Base-by-base conservation (phyloP, 2,797 vertebrate genomes). In the Danio choprae region DNA sequence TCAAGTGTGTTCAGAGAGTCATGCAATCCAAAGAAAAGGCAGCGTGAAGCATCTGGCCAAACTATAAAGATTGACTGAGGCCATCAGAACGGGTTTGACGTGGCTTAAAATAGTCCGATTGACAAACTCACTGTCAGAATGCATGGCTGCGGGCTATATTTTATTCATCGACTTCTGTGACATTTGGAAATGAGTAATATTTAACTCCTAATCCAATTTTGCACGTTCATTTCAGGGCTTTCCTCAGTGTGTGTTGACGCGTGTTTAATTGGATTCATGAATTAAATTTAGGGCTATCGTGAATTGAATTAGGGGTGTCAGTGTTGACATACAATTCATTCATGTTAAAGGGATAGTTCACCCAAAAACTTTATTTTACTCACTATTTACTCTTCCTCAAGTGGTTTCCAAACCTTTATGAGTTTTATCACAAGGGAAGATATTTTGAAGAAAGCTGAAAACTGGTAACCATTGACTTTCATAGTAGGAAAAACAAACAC, bases 1-100 rank as follows among this genome's bases (percentile, higher is more conserved):
- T 84, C 72, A 85, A 84, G 81, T 80, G 74, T 81, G 81, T 87
- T 87, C 86, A 90, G 86, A 89, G 87, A 81, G 84, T 80, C 55
- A 72, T 72, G 38, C 58, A 74, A 83, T 79, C 82, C 81, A 86
- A 77, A 86, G 86, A 90, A 91, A 89, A 87, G 82, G 81, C 58
- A 83, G 50, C 67, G 55, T 7, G 80, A 82, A 87, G 55, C n/a
- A 51, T 78, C 69, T 77, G 81, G 80, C 15, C 20, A 44, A 29
- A 9, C 29, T 51, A 18, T 3, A 38, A n/a, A 69, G 67, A 38
- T 16, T 0, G 9, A 5, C 22, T 10, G 48, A 53, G 67, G 51
- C 16, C 1, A 51, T 69, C 65, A 69, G 22, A 38, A 51, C 0
- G 2, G 67, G 38, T 65, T 69, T 40, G 29, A 69, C 10, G 7